Conservation (phyloP, 2,888 invertebrate genomes). For the Ennomos erosarius region DNA sequence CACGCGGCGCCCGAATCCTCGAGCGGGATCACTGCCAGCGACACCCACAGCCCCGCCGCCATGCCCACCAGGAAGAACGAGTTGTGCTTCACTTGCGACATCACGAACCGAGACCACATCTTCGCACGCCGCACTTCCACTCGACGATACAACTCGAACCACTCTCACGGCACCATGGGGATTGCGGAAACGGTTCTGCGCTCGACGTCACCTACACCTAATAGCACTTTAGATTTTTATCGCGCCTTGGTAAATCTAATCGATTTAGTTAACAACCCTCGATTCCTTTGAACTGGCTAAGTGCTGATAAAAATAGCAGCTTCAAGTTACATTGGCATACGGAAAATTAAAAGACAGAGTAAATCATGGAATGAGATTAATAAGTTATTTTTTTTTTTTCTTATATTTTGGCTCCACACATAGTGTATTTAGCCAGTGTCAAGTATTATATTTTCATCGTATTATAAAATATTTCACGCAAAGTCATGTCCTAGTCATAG, state of each 20-base stretch:
- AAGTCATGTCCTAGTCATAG: too few species aligned
- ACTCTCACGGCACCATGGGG: background rate
- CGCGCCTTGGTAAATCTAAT: conserved; percentile 1
- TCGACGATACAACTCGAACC: background rate
- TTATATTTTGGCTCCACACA: too few species aligned
- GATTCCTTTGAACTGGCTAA: background rate
- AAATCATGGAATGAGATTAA: too few species aligned
- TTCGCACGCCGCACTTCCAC: conserved; percentile 18
- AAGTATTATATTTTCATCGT: too few species aligned
- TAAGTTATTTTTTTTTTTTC: too few species aligned
- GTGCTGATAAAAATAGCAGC: background rate
- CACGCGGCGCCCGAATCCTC: conserved; percentile 62
- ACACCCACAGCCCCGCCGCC: conserved; percentile 83
- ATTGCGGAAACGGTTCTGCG: background rate
- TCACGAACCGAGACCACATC: conserved; percentile 76
- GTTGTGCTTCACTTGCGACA: conserved; percentile 83
- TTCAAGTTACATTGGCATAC: background rate
- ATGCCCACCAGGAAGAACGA: conserved; percentile 85
- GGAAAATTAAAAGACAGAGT: too few species aligned
- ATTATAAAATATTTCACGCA: too few species aligned
- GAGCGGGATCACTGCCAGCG: conserved; percentile 79
- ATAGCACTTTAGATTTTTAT: conserved; percentile 1
- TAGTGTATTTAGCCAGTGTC: too few species aligned
- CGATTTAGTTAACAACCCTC: background rate
- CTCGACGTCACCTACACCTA: background rate